phyloP scores from a whole-genome alignment of 2,888 invertebrate genomes.

The Eupithecia tripunctaria region DNA sequence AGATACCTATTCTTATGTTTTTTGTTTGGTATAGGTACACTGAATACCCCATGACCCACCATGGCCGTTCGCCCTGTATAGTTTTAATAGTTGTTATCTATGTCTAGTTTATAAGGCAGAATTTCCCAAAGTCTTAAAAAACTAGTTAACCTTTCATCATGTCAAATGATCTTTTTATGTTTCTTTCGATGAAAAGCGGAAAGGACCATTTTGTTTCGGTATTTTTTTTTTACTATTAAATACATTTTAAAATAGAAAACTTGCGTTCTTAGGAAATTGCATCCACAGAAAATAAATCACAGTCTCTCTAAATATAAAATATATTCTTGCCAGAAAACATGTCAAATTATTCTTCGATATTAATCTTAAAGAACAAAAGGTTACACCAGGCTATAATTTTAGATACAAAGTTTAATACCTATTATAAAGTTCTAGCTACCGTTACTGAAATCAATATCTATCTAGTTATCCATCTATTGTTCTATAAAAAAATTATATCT shows the following conservation, averaged over 20 bases:
- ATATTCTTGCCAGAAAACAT: slow-evolving; percentile 73
- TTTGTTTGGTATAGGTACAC: background rate
- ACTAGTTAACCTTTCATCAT: background rate
- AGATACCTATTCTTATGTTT: background rate
- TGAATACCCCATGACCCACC: no score
- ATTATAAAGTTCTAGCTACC: background rate
- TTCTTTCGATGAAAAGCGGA: background rate
- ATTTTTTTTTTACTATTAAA: no score
- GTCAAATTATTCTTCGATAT: slow-evolving; percentile 51
- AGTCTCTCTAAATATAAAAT: slow-evolving; percentile 71
- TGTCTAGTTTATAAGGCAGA: background rate
- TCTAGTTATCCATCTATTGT: background rate
- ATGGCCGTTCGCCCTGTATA: no score
- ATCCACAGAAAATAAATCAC: slow-evolving; percentile 2
- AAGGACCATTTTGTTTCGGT: slow-evolving; percentile 2
- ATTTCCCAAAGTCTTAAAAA: background rate
- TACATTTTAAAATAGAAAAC: background rate
- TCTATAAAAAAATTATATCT: background rate
- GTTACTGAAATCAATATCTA: slow-evolving; percentile 2
- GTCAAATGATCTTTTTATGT: background rate
- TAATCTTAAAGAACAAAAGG: slow-evolving; percentile 26
- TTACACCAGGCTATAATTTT: background rate
- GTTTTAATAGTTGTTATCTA: background rate
- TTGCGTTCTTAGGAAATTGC: background rate
- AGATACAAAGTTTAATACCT: background rate